These are phyloP conservation scores for Semaprochilodus insignis DNA, from an alignment of 2,797 vertebrate genomes.

Conservation along the genomic window DNA sequence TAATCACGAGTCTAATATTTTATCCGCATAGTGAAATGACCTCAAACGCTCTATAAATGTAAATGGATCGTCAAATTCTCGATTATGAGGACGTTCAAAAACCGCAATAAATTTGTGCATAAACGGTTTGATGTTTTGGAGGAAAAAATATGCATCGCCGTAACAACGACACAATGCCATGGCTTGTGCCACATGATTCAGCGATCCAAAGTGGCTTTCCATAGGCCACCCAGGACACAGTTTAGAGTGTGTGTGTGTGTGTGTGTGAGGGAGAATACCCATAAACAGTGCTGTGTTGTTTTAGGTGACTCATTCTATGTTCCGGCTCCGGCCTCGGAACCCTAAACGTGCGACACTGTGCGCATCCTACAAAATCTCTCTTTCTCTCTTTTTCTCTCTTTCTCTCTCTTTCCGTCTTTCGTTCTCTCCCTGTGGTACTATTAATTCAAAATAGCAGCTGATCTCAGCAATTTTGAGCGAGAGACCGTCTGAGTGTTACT, in stretches of 20 bases:
- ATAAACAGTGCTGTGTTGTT: constrained; percentile 51
- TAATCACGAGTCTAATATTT: constrained; percentile 44
- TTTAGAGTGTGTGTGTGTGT: constrained; percentile 7
- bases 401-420: constrained; percentile 40
- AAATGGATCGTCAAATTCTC: constrained; percentile 43
- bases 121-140: constrained; percentile 16
- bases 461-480: constrained; percentile 53
- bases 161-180: constrained; percentile 33
- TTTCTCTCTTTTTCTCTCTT: constrained; percentile 7
- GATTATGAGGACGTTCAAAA: constrained; percentile 49
- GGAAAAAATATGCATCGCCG: constrained; percentile 20
- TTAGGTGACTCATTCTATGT: constrained; percentile 51
- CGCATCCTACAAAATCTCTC: constrained; percentile 43
- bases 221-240: constrained; percentile 52
- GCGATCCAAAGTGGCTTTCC: constrained; percentile 19
- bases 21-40: constrained; percentile 32
- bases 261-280: constrained; percentile 27
- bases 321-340: constrained; percentile 27
- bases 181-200: constrained; percentile 27
- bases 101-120: constrained; percentile 39
- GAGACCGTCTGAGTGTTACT: constrained; percentile 44
- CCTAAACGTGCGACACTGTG: constrained; percentile 42
- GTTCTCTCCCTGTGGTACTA: constrained; percentile 44
- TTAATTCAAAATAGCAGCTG: constrained; percentile 55
- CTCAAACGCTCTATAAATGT: constrained; percentile 48